Percentiles rank a stretch among this genome's conserved stretches.
These are phyloP conservation scores for Nebria brevicollis DNA, from an alignment of 2,888 invertebrate species.

Conservation along the genomic window DNA sequence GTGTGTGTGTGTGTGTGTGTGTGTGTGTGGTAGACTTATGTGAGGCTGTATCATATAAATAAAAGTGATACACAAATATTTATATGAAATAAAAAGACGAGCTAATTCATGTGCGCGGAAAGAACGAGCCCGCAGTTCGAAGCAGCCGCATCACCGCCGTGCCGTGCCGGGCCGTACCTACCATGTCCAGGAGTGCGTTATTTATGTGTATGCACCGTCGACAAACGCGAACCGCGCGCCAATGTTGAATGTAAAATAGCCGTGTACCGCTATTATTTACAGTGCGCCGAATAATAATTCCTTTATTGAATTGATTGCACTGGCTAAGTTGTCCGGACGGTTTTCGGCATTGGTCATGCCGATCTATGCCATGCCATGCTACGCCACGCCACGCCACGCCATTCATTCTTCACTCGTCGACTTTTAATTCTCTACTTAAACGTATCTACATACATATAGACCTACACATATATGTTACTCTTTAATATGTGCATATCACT, in stretches of 20 bases:
- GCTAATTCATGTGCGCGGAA: slow-evolving; percentile 35
- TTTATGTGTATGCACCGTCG: slow-evolving; percentile 57
- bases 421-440: too few relatives aligned
- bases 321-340: not conserved
- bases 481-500: too few relatives aligned
- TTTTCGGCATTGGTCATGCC: not conserved
- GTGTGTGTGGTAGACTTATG: slow-evolving; percentile 53
- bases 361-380: not conserved
- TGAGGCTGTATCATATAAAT: slow-evolving; percentile 58
- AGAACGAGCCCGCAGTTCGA: not conserved
- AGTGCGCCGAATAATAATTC: slow-evolving; percentile 57
- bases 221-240: slow-evolving; percentile 59
- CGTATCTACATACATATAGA: too few relatives aligned
- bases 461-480: too few relatives aligned
- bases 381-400: too few relatives aligned
- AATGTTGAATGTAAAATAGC: slow-evolving; percentile 59
- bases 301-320: slow-evolving; percentile 49
- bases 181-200: slow-evolving; percentile 50
- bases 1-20: not conserved
- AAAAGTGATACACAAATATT: slow-evolving; percentile 61
- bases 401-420: too few relatives aligned
- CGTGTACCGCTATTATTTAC: slow-evolving; percentile 59
- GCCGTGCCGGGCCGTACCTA: not conserved
- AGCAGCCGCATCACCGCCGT: not conserved
- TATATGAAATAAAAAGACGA: slow-evolving; percentile 56